Conservation (phyloP, 1,140 invertebrate species). For the Pemphigus obesinymphae region DNA sequence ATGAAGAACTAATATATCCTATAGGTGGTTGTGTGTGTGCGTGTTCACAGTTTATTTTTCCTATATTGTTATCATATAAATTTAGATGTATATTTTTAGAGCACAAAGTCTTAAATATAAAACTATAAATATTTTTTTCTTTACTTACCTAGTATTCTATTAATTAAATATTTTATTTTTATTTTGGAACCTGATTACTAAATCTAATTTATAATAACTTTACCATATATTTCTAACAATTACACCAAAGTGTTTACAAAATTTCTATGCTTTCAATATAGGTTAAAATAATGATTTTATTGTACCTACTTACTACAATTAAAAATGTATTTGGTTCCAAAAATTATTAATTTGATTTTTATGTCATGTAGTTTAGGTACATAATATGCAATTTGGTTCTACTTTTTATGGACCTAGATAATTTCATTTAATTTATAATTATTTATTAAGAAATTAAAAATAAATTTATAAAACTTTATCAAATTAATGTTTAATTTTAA, state of each 20-base stretch:
- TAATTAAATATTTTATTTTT: background rate
- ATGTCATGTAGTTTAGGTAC: background rate
- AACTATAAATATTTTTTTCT: background rate
- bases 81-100: conserved; percentile 17
- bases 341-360: background rate
- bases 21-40: conserved; percentile 27
- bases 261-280: background rate
- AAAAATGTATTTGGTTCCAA: background rate
- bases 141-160: background rate
- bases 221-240: background rate
- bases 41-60: conserved; percentile 24
- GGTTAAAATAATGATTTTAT: background rate
- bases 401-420: conserved; percentile 10
- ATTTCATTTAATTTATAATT: conserved; percentile 1
- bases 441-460: background rate
- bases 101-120: conserved; percentile 6
- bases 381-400: conserved; percentile 9
- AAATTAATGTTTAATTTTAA: background rate
- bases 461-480: too few relatives aligned
- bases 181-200: background rate
- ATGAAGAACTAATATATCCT: conserved; percentile 29
- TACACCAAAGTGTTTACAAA: background rate
- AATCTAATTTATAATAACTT: background rate
- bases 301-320: too few relatives aligned
- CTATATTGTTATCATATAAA: conserved; percentile 8